A percentile compares a stretch with the other conserved stretches of the same genome.
These are phyloP conservation scores for Itoplectis maculator DNA, from an alignment of 2,888 invertebrate species.

Conservation along the genomic window DNA sequence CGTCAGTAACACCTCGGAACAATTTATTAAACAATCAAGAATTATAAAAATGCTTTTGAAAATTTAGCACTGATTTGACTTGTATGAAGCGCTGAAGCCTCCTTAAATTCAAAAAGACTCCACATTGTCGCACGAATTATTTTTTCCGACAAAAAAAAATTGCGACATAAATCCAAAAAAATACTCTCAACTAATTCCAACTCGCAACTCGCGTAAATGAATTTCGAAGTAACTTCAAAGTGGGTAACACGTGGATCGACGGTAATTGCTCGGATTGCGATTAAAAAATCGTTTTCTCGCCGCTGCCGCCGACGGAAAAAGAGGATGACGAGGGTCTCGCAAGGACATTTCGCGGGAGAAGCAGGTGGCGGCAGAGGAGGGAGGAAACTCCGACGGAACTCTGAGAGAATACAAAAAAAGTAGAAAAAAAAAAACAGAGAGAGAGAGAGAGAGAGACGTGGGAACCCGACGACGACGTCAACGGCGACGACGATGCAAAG, in stretches of 20 bases:
- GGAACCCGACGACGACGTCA: conserved; percentile 67
- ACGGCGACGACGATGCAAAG: conserved; percentile 69
- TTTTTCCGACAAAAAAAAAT: no score
- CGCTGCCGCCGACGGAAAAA: conserved; percentile 47
- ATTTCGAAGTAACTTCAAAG: not conserved
- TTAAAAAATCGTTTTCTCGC: conserved; percentile 31
- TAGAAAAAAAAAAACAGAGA: conserved; percentile 24
- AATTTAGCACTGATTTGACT: no score
- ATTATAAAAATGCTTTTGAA: no score
- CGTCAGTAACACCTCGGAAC: no score
- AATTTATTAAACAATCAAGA: no score
- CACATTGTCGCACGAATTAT: no score
- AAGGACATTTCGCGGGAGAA: conserved; percentile 63
- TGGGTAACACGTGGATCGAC: not conserved
- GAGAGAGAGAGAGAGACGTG: conserved; percentile 63
- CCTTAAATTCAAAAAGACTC: no score
- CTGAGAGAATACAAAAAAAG: conserved; percentile 20
- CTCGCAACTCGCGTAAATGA: no score
- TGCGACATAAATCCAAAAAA: no score
- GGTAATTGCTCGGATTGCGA: conserved; percentile 11
- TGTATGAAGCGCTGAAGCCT: no score
- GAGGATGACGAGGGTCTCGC: conserved; percentile 55
- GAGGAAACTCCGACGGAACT: conserved; percentile 55
- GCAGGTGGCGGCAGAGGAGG: conserved; percentile 53
- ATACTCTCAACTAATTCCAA: no score